phyloP scores from a whole-genome alignment of 2,113 vertebrate genomes.

The Pitta sordida region DNA sequence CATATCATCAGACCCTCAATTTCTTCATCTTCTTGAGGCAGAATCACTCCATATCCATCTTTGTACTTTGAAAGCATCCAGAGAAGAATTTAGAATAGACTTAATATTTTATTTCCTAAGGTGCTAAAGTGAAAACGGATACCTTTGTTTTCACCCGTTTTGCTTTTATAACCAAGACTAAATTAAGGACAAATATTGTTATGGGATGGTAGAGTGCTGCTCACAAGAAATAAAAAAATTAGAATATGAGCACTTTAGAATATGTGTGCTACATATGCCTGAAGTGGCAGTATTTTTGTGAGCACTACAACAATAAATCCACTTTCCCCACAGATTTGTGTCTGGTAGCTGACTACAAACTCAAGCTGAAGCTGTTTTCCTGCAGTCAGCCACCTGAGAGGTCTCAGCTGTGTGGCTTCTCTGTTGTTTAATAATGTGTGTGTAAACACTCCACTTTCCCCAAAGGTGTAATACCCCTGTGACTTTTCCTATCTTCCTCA shows the following conservation, averaged over 20 bases:
- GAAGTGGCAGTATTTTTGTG: neutral
- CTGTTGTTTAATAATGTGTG: neutral
- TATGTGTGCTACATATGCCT: neutral
- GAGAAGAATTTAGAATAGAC: neutral
- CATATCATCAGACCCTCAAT: neutral
- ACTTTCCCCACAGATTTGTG: neutral
- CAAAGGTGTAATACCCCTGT: neutral
- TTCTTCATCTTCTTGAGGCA: neutral
- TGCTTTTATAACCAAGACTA: neutral
- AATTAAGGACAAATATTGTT: neutral
- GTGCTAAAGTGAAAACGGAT: neutral
- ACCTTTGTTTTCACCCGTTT: neutral
- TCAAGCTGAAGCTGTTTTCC: constrained; percentile 34
- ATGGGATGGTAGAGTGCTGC: neutral
- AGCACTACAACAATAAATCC: neutral
- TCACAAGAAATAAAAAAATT: neutral
- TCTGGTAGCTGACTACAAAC: neutral
- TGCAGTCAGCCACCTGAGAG: neutral
- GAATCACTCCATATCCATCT: neutral
- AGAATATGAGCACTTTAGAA: neutral
- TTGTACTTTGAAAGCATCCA: neutral
- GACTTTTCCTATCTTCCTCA: neutral
- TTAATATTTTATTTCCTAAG: neutral
- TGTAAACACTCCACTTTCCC: neutral
- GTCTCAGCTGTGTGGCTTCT: constrained; percentile 22